Evolutionary conservation across 2,888 invertebrate species (phyloP).

Genomic region (Cantharis flavilabris): DNA sequence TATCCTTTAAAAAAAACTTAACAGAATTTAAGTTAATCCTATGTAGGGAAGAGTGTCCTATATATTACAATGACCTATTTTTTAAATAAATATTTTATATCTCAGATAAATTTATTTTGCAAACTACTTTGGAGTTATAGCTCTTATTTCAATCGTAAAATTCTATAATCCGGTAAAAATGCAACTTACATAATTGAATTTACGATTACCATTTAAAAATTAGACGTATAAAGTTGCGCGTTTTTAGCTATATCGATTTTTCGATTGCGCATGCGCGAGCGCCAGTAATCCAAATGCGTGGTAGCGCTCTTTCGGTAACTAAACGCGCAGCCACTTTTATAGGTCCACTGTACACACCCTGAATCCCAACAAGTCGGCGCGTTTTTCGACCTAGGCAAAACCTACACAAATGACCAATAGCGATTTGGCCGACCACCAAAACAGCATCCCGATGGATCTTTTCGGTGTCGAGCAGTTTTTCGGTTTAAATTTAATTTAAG

Average conservation of each 20-base stretch:
- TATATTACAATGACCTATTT: too few species aligned
- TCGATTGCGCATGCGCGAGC: conserved; percentile 34
- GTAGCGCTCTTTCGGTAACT: not conserved
- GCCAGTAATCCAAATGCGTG: not conserved
- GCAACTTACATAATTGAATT: not conserved
- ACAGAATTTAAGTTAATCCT: too few species aligned
- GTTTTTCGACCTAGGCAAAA: not conserved
- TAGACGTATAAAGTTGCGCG: not conserved
- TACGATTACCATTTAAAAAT: not conserved
- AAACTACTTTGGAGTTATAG: too few species aligned
- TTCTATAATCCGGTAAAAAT: too few species aligned
- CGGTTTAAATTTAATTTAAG: conserved; percentile 1
- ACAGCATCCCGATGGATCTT: conserved; percentile 45
- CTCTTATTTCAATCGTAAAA: too few species aligned
- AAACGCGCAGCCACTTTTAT: not conserved
- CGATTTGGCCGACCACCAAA: not conserved
- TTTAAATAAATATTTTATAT: too few species aligned
- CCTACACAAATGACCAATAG: not conserved
- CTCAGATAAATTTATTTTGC: too few species aligned
- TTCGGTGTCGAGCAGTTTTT: conserved; percentile 12
- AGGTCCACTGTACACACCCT: not conserved
- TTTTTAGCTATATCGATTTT: conserved; percentile 40
- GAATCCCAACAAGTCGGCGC: not conserved
- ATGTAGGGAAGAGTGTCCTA: too few species aligned
- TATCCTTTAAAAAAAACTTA: too few species aligned